Percentiles rank a stretch among this genome's conserved stretches.
Conservation (phyloP, 2,888 invertebrate genomes). For the Diplazon laetatorius region DNA sequence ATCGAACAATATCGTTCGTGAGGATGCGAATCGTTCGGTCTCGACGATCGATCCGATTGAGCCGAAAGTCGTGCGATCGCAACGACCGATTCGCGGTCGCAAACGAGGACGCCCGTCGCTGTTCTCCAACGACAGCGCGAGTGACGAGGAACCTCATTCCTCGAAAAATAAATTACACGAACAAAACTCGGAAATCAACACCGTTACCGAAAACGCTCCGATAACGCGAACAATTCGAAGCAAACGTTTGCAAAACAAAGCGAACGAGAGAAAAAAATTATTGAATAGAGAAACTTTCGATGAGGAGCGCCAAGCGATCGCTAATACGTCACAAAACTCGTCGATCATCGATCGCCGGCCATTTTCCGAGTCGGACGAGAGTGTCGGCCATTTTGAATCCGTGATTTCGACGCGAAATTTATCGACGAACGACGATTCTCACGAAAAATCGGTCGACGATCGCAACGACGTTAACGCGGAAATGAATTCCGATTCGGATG, state of each 20-base stretch:
- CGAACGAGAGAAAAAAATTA: background rate
- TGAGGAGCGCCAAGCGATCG: background rate
- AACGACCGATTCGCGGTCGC: background rate
- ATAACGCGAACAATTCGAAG: constrained; percentile 31
- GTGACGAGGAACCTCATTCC: background rate
- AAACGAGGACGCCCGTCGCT: background rate
- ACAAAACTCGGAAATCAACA: background rate
- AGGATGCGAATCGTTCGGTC: constrained; percentile 10
- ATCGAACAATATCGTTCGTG: constrained; percentile 6
- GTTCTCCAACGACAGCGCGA: background rate
- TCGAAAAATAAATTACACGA: background rate
- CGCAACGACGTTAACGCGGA: constrained; percentile 13
- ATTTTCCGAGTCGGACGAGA: constrained; percentile 2
- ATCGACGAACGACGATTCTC: background rate
- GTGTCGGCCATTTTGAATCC: background rate
- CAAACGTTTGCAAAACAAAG: constrained; percentile 14
- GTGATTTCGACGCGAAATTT: constrained; percentile 11
- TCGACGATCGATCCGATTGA: constrained; percentile 15
- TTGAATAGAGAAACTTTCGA: background rate
- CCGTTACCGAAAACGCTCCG: background rate
- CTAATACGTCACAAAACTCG: background rate
- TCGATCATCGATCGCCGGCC: background rate
- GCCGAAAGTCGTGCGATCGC: background rate
- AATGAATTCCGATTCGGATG: constrained; percentile 2
- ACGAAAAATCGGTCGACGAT: constrained; percentile 10